Base-by-base conservation (phyloP, 2,113 vertebrate species). In the Gyps fulvus region DNA sequence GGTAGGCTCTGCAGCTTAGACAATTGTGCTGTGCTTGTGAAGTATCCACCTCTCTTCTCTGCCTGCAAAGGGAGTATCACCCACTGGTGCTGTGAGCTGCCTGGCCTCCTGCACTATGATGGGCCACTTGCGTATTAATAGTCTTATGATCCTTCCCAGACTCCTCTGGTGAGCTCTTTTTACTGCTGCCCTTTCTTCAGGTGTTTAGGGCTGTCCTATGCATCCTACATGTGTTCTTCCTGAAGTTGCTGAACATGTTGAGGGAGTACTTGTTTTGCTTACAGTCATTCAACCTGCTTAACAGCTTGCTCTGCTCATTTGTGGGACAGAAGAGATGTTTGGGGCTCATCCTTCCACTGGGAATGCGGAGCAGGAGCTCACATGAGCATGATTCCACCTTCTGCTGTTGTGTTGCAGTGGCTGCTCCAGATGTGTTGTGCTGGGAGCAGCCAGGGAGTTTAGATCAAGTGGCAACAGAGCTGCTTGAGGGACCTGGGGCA, bases 271-370 rank as follows among this genome's bases (percentile, higher is more conserved):
- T 87, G 90, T 96, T 96, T 96, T 93, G 91, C 87, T 90, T 57
- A 32, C 80, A 96, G 93, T 85, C 95, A 96, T 96, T 93, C 81
- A 82, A 97, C 96, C 95, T 95, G 96, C 96, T 67, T 31, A 77
- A 36, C 95, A 87, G 89, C 95, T 93, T 87, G 81, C 49, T 91
- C 67, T 95, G 76, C 94, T 89, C 50, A 22, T 89, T 69, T 92
- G 81, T 85, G 87, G 87, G 43, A 72, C 78, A 84, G 83, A 36
- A 73, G 72, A 87, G 84, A 76, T 18, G 22, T 74, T 36, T 67
- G 52, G n/a, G 43, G 52, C 78, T 79, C 36, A 31, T 93, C 65
- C 54, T 89, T 94, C 31, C 22, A 5, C 34, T 55, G 73, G 47
- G 38, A 96, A 73, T 40, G 67, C 61, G 55, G 73, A 91, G 72